Conservation (phyloP, 2,888 invertebrate species). For the Nineta flava region DNA sequence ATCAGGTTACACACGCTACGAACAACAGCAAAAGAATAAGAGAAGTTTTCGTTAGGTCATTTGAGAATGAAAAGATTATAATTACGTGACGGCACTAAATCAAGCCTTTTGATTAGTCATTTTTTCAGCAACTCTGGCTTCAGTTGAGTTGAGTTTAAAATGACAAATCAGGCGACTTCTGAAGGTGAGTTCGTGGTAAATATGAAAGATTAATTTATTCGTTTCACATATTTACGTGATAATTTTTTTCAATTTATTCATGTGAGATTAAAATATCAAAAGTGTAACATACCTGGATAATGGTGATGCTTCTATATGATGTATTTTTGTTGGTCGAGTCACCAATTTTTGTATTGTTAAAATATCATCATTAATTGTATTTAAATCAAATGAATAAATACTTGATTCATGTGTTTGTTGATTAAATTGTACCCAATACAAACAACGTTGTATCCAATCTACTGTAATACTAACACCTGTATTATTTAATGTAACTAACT, state of each 20-base stretch:
- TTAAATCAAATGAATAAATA: conserved; percentile 50
- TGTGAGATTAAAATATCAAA: too few relatives aligned
- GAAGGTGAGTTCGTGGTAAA: neutral
- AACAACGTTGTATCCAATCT: conserved; percentile 74
- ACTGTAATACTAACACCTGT: conserved; percentile 51
- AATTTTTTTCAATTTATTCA: too few relatives aligned
- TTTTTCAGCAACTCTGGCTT: too few relatives aligned
- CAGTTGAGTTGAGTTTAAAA: neutral
- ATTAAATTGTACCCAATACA: conserved; percentile 65
- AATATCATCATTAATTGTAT: conserved; percentile 37
- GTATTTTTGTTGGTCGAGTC: conserved; percentile 37
- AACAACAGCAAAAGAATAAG: too few relatives aligned
- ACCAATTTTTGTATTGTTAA: conserved; percentile 35
- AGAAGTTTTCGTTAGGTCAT: too few relatives aligned
- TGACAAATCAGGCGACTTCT: conserved; percentile 1
- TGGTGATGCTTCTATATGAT: conserved; percentile 59
- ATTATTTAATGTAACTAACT: conserved; percentile 38
- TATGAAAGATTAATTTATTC: too few relatives aligned
- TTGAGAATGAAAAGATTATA: too few relatives aligned
- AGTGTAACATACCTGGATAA: conserved; percentile 46
- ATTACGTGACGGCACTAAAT: too few relatives aligned
- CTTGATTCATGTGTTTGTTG: conserved; percentile 27
- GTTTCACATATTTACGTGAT: too few relatives aligned
- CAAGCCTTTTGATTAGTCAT: too few relatives aligned
- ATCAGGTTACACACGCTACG: too few relatives aligned